Base-by-base conservation (phyloP, 2,113 vertebrate genomes). In the Ia io region DNA sequence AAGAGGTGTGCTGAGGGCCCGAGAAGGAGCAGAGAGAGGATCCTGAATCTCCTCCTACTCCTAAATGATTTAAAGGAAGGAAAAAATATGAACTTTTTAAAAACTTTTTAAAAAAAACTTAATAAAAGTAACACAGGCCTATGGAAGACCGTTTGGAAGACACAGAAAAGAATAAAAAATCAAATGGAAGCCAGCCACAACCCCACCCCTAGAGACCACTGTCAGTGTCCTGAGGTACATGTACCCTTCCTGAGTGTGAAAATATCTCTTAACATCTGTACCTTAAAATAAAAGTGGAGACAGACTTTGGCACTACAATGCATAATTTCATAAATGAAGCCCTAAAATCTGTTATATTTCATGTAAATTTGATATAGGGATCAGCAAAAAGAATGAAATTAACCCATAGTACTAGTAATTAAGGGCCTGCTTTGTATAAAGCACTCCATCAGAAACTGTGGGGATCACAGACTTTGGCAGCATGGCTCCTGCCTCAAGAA, bases 41-140 rank as follows among this genome's bases (percentile, higher is more conserved):
- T 28, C 78, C 42, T 0, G 2, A 92, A 49, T 63, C 53, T 88
- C 67, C 23, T 88, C 61, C 73, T 56, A 73, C 65, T 84, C 82
- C 79, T 65, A 94, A 84, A 71, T 49, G n/a, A 89, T 88, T 56
- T 65, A 95, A 92, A 88, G 88, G 70, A 85, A 93, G 73, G 94
- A 40, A 76, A 87, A 85, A 37, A 18, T 5, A n/a, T 5, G 71
- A 23, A 6, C 23, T 70, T 25, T 37, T 67, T 65, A 32, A 51
- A 17, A 51, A 51, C 49, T 53, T 96, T 88, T 51, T 44, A 40
- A 42, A 42, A 42, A 42, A 42, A 49, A 51, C 22, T n/a, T 93
- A 91, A 63, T 82, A 93, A 77, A 96, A 90, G 59, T 92, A 82
- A 59, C 80, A 73, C 8, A 28, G 59, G 59, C 73, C 74, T 42